Conservation (phyloP, 2,113 vertebrate genomes). For the Cyanoliseus patagonus region DNA sequence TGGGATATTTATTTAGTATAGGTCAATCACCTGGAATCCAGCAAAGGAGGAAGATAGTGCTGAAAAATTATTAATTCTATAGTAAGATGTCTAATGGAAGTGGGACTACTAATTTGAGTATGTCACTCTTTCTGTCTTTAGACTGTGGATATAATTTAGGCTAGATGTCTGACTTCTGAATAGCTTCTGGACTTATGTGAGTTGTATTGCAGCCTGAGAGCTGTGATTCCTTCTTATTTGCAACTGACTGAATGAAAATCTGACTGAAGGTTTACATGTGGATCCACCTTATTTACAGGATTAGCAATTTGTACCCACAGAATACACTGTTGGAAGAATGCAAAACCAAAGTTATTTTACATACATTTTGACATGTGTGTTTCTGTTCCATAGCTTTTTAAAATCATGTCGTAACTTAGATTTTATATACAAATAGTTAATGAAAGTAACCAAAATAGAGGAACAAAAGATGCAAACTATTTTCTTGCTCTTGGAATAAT, state of each 20-base stretch:
- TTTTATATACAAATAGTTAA: neutral
- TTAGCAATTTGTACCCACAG: neutral
- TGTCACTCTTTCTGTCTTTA: neutral
- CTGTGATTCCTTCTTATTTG: neutral
- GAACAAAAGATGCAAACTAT: neutral
- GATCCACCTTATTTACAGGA: fast-evolving
- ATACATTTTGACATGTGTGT: neutral
- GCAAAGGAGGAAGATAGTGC: neutral
- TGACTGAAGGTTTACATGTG: neutral
- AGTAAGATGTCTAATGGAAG: neutral
- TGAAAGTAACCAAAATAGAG: neutral
- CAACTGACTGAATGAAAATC: neutral
- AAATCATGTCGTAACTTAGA: neutral
- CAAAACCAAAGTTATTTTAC: neutral
- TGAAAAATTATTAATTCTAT: neutral
- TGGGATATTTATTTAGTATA: neutral
- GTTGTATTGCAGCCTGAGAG: neutral
- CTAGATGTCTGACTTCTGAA: neutral
- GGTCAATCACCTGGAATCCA: neutral
- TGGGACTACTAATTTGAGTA: fast-evolving
- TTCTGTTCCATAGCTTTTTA: neutral
- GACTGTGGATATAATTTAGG: neutral
- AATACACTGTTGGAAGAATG: neutral
- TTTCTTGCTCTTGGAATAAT: neutral
- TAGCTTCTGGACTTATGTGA: neutral